phyloP scores from a whole-genome alignment of 2,113 vertebrate genomes.

The Rhynchopsitta pachyrhyncha region DNA sequence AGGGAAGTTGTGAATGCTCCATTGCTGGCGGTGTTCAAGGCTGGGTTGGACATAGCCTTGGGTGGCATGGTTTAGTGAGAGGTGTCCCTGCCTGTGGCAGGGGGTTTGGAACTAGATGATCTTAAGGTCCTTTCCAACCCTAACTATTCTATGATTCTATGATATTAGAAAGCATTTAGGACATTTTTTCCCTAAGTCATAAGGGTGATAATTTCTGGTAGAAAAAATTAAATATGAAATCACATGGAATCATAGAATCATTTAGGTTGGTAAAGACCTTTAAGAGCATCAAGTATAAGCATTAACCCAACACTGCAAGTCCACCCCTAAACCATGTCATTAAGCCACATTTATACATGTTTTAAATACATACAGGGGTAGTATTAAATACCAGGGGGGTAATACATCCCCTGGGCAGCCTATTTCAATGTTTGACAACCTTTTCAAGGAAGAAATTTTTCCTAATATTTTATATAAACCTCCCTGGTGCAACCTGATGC shows the following conservation, averaged over 20 bases:
- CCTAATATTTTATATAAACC: neutral
- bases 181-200: neutral
- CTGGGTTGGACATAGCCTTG: no score
- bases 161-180: neutral
- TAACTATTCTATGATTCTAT: no score
- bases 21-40: no score
- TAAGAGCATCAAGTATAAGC: neutral
- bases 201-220: neutral
- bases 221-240: neutral
- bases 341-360: neutral
- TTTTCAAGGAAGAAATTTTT: neutral
- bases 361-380: neutral
- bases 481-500: neutral
- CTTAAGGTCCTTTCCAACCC: no score
- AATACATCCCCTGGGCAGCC: neutral
- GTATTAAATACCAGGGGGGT: neutral
- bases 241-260: neutral
- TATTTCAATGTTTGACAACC: neutral
- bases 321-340: neutral
- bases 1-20: no score
- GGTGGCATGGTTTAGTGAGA: no score
- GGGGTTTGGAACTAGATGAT: no score
- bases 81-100: no score
- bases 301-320: neutral
- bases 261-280: neutral